Evolutionary conservation across 2,797 vertebrate genomes (phyloP), one percentile per base, ranked within the genome.

Genomic region (Novumbra hubbsi): DNA sequence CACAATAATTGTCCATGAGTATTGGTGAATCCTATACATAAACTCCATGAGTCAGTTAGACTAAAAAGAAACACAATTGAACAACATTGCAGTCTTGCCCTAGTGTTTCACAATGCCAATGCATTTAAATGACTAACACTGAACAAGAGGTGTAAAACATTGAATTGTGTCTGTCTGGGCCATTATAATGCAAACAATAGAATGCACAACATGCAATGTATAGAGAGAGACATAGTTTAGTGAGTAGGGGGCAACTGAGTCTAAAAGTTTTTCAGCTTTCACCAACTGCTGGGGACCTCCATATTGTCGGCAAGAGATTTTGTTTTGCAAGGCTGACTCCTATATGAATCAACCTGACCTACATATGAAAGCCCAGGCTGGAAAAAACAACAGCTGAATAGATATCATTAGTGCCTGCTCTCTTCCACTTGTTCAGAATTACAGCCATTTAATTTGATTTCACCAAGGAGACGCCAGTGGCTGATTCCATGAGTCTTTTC

Each of bases 261-360:
- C 77, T 79, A 50, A 41, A 73, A 45, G 41, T 45, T 45, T 11
- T 45, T 70, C 76, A 78, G 79, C 85, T 80, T 82, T 78, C 78
- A 78, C 83, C 73, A 80, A 19, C 11, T 12, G 78, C 70, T 76
- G 69, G 52, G 65, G 12, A 17, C 89, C 78, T 79, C 80, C 67
- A 52, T 73, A 57, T 82, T 86, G 82, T 81, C 62, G n/a, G 69
- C 5, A 52, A 32, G 49, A 52, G 68, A 0, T 70, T 60, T 83
- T 83, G 69, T 87, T 86, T 81, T 83, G 76, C 74, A 71, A 77
- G 74, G 75, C 78, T 80, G 83, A 78, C 77, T 85, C 70, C 76
- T 55, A 16, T 0, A 79, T 87, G 85, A 90, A 87, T 88, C 84
- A 88, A 76, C 67, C 64, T 68, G 88, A 88, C 88, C 88, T 84